phyloP scores from a whole-genome alignment of 2,113 vertebrate genomes.

The Peromyscus californicus region DNA sequence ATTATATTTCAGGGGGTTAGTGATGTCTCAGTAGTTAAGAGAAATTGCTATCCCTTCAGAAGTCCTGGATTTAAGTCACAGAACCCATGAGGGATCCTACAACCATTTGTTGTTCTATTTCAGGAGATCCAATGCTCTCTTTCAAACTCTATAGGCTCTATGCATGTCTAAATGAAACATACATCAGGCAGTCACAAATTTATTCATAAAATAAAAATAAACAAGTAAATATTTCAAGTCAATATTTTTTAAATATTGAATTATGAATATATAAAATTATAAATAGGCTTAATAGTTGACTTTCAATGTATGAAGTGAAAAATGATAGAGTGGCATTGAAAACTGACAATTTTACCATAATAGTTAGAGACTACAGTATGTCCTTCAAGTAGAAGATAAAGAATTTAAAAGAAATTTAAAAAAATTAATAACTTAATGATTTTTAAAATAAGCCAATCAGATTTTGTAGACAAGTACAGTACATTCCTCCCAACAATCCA shows the following conservation, averaged over 20 bases:
- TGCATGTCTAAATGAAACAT: background rate
- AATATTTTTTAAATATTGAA: background rate
- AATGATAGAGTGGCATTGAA: background rate
- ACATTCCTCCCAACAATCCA: fast-evolving
- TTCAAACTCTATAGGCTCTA: background rate
- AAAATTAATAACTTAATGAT: background rate
- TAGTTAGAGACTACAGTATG: background rate
- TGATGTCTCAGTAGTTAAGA: background rate
- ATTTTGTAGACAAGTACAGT: background rate
- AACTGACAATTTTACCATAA: background rate
- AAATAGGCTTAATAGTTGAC: background rate
- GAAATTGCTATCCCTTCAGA: background rate
- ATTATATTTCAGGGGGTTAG: background rate
- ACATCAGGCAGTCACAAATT: background rate
- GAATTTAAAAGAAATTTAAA: background rate
- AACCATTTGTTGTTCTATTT: background rate
- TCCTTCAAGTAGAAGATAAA: background rate
- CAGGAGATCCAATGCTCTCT: background rate
- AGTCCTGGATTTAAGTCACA: background rate
- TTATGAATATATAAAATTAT: background rate
- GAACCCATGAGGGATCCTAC: background rate
- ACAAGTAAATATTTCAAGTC: background rate
- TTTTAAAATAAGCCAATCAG: background rate
- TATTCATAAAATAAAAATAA: background rate
- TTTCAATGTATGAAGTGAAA: background rate